These are phyloP conservation scores for Pithys albifrons DNA, from an alignment of 2,113 vertebrate genomes.

Conservation along the genomic window DNA sequence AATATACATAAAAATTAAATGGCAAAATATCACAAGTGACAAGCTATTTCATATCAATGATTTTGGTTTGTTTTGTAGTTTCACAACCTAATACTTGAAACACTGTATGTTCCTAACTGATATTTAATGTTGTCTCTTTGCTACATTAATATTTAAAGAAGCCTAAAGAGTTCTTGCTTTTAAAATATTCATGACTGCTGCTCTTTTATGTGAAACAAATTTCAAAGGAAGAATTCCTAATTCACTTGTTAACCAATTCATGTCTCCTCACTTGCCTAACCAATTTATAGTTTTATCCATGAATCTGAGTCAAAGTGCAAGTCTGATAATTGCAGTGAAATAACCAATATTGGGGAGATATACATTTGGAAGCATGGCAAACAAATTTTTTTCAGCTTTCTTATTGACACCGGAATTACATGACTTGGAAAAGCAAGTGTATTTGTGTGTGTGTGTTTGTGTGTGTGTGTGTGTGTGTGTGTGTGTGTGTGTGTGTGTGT, in stretches of 20 bases:
- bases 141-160: slow-evolving; percentile 62
- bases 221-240: slow-evolving; percentile 37
- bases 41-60: not conserved
- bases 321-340: not conserved
- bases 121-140: slow-evolving; percentile 47
- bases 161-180: slow-evolving; percentile 33
- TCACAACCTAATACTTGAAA: not conserved
- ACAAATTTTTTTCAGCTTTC: not conserved
- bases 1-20: not conserved
- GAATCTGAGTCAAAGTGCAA: not conserved
- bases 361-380: not conserved
- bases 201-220: slow-evolving; percentile 53
- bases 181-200: slow-evolving; percentile 51
- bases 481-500: too few species aligned
- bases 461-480: too few species aligned
- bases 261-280: not conserved
- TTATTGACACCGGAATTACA: not conserved
- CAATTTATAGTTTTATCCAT: not conserved
- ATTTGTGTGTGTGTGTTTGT: too few species aligned
- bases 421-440: not conserved
- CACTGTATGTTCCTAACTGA: not conserved
- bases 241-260: slow-evolving; percentile 28
- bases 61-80: not conserved
- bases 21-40: not conserved
- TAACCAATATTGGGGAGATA: not conserved